These are phyloP conservation scores for Drosophila acutilabella DNA, from an alignment of 2,888 invertebrate species.

Conservation along the genomic window DNA sequence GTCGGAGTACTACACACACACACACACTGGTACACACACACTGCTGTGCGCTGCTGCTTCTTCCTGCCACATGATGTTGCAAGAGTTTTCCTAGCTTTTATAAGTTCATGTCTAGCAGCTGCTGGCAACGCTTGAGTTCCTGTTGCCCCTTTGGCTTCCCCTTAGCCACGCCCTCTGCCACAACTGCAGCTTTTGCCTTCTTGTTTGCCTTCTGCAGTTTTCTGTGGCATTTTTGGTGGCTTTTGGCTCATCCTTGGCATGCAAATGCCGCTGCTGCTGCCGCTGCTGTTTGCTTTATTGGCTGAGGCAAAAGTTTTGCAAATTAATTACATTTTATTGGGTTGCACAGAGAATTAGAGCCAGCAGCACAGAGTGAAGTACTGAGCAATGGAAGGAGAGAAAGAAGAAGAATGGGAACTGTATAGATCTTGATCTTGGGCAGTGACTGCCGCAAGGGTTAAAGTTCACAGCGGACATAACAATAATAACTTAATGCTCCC, in stretches of 20 bases:
- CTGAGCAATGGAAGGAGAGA: neutral
- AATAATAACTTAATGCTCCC: conserved; percentile 55
- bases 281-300: conserved; percentile 61
- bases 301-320: conserved; percentile 66
- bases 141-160: neutral
- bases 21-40: neutral
- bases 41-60: neutral
- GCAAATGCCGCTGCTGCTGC: conserved; percentile 50
- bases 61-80: conserved; percentile 4
- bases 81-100: conserved; percentile 72
- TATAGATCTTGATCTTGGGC: conserved; percentile 13
- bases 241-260: conserved; percentile 61
- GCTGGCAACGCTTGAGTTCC: conserved; percentile 49
- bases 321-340: conserved; percentile 80
- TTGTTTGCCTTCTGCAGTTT: conserved; percentile 45
- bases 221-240: conserved; percentile 48
- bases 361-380: neutral
- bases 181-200: neutral
- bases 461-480: conserved; percentile 46
- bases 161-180: neutral
- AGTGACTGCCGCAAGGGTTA: conserved; percentile 31
- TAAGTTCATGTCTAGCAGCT: conserved; percentile 77
- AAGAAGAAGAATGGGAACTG: neutral
- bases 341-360: conserved; percentile 17
- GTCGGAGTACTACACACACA: conserved; percentile 11